Conservation (phyloP, 2,888 invertebrate genomes). For the Sphinx pinastri region DNA sequence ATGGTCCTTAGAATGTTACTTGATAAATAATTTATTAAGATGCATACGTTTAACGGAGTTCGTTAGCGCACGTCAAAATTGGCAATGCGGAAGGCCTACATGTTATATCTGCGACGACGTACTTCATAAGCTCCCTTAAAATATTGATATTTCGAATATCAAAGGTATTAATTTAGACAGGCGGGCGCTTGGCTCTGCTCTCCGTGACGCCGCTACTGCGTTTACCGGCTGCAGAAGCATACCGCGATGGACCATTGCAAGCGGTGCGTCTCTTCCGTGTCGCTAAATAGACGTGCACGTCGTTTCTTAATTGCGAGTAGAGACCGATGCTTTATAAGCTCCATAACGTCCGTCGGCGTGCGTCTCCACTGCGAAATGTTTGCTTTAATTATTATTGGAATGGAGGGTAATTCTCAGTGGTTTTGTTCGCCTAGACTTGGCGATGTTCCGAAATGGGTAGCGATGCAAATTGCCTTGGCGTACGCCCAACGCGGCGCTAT, state of each 20-base stretch:
- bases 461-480: conserved; percentile 84
- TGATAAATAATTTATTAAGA: conserved; percentile 47
- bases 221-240: conserved; percentile 53
- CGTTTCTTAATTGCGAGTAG: conserved; percentile 82
- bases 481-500: conserved; percentile 81
- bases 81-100: conserved; percentile 75
- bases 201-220: conserved; percentile 39
- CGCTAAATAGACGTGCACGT: conserved; percentile 79
- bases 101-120: conserved; percentile 64
- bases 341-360: conserved; percentile 78
- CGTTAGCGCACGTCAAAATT: conserved; percentile 59
- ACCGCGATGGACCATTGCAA: conserved; percentile 77
- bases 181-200: conserved; percentile 65
- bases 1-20: conserved; percentile 33
- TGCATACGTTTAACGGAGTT: conserved; percentile 52
- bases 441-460: conserved; percentile 84
- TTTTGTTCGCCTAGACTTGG: conserved; percentile 85
- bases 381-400: conserved; percentile 85
- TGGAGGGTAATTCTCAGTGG: conserved; percentile 83
- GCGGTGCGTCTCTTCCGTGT: conserved; percentile 80
- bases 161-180: conserved; percentile 81
- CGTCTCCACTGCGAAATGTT: conserved; percentile 80
- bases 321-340: conserved; percentile 82
- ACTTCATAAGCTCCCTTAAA: conserved; percentile 77
- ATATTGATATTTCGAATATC: conserved; percentile 82